A percentile compares a stretch with the other conserved stretches of the same genome.
phyloP scores from a whole-genome alignment of 2,888 invertebrate species.

The Omphaloscelis lunosa region DNA sequence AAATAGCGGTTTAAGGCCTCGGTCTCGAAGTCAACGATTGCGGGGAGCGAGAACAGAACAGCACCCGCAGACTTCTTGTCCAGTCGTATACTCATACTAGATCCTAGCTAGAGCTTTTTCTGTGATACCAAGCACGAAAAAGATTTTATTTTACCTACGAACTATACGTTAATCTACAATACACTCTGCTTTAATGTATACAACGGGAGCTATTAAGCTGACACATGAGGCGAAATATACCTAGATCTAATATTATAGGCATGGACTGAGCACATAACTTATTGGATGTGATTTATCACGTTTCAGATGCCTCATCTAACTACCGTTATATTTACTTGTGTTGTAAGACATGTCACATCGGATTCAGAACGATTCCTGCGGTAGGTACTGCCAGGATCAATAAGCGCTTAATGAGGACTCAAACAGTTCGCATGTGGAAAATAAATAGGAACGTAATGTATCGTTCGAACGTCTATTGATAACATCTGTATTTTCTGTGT shows the following conservation, averaged over 20 bases:
- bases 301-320: slow-evolving; percentile 6
- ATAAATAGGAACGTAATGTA: slow-evolving; percentile 20
- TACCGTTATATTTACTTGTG: background rate
- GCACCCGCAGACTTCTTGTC: too few species aligned
- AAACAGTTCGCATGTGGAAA: background rate
- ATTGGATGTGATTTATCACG: slow-evolving; percentile 19
- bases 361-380: slow-evolving; percentile 7
- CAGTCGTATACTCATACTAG: background rate
- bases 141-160: background rate
- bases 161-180: background rate
- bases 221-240: background rate
- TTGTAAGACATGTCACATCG: background rate
- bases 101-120: background rate
- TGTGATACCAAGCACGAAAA: background rate
- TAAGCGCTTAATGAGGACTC: slow-evolving; percentile 31
- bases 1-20: background rate
- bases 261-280: slow-evolving; percentile 4
- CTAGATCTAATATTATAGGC: background rate
- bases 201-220: background rate
- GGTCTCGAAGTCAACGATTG: too few species aligned
- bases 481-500: slow-evolving; percentile 6
- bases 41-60: too few species aligned
- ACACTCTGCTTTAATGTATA: background rate
- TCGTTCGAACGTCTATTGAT: slow-evolving; percentile 11
- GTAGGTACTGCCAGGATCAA: slow-evolving; percentile 15